Conservation (phyloP, 2,113 vertebrate species). For the Eudyptes chrysolophus region DNA sequence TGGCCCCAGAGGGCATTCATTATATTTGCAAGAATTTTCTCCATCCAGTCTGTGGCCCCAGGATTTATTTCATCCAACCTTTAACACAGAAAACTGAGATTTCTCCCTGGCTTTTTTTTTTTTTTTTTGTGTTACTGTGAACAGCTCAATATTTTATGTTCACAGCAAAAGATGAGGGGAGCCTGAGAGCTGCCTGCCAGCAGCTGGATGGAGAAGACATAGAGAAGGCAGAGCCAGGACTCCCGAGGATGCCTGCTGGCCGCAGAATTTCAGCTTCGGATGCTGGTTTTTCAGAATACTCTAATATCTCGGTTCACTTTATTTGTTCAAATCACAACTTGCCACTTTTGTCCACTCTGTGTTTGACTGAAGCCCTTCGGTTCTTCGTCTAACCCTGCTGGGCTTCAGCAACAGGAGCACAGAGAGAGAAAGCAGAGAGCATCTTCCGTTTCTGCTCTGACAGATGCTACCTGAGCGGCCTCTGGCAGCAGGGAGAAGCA, state of each 20-base stretch:
- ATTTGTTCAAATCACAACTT: not conserved
- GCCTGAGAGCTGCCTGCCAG: not conserved
- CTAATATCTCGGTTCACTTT: not conserved
- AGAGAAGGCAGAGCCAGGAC: not conserved
- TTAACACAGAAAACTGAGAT: not conserved
- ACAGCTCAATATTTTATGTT: not conserved
- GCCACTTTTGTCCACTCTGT: not conserved
- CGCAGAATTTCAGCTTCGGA: not conserved
- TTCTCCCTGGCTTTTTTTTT: not conserved
- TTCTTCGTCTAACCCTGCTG: not conserved
- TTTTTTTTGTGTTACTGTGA: not conserved
- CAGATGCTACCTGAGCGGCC: not conserved
- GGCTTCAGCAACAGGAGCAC: not conserved
- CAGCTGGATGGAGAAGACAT: not conserved
- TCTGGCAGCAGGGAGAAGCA: not conserved
- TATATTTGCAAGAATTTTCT: not conserved
- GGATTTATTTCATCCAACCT: not conserved
- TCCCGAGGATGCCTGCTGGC: not conserved
- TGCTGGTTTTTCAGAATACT: not conserved
- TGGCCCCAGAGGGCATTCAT: not conserved
- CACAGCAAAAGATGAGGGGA: not conserved
- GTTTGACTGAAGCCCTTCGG: not conserved
- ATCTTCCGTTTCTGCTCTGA: not conserved
- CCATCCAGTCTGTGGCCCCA: not conserved
- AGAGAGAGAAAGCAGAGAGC: not conserved